Base-by-base conservation (phyloP, 2,888 invertebrate genomes). In the Agelastica alni region DNA sequence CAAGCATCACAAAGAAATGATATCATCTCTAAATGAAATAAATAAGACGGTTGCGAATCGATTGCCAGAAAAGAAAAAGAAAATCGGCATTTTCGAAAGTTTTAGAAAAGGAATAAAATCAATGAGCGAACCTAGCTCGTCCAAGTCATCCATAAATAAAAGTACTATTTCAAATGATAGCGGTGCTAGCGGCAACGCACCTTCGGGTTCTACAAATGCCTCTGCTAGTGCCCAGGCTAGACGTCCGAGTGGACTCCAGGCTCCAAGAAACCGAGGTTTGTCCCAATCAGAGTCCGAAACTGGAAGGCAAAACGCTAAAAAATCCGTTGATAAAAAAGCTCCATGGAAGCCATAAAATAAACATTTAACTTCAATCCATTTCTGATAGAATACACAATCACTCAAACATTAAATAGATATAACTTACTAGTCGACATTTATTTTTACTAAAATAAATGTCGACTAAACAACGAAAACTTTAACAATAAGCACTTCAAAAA, bases 1-100 rank as follows among this genome's bases (percentile, higher is more conserved):
- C 22, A 55, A 64, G 31, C 58, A 48, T 26, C 54, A 57, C 1
- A 17, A 45, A 10, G 41, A 58, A 28, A 31, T 62, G 2, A 37
- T 30, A 3, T 26, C 42, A 0, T 13, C 45, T 10, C 4, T 62
- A 17, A 31, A 53, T 13, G 51, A 51, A 18, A 28, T 62, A 4
- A 51, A 53, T 14, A 37, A 44, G 3, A n/a, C 18, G 7, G 16
- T 51, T 5, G 10, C 13, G 14, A 46, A 6, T 9, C 26, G 6
- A 10, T 10, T 34, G 10, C 10, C 18, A 12, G 28, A 34, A 3
- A 36, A 43, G 9, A 51, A 51, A 13, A 51, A 44, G n/a, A 32
- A 36, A 26, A 5, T 10, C 10, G 20, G 37, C 5, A 18, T 16
- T 4, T 41, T 55, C 10, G 22, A 10, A 6, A 53, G 41, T 54